Evolutionary conservation across 2,888 invertebrate genomes (phyloP).

Genomic region (Nematopogon swammerdamellus): DNA sequence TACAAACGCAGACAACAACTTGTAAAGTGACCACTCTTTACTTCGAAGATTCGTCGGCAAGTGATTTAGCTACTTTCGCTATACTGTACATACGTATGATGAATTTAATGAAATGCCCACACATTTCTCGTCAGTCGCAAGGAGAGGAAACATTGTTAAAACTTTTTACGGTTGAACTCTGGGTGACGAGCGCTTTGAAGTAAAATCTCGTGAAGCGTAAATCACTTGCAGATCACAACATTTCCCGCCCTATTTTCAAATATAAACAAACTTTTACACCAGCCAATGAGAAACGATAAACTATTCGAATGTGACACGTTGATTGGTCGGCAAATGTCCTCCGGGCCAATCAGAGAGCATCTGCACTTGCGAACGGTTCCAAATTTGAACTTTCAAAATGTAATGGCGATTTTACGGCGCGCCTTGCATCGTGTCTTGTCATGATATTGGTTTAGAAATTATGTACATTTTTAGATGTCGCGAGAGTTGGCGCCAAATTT

Average conservation of each 20-base stretch:
- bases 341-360: background rate
- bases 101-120: no score
- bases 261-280: background rate
- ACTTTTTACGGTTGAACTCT: background rate
- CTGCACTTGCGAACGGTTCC: background rate
- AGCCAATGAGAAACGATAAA: background rate
- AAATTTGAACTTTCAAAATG: background rate
- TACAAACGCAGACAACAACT: no score
- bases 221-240: background rate
- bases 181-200: background rate
- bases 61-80: no score
- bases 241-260: background rate
- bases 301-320: background rate
- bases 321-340: background rate
- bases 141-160: no score
- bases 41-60: no score
- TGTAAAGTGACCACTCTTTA: no score
- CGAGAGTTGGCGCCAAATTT: constrained; percentile 45
- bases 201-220: background rate
- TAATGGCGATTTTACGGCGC: background rate
- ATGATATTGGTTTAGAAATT: background rate
- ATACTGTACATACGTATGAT: no score
- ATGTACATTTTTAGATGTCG: background rate
- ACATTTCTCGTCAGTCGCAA: no score
- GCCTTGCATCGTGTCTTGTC: background rate